Evolutionary conservation across 2,797 vertebrate genomes (phyloP), one percentile per base, ranked within the genome.

Genomic region (Urosaurus nigricauda): DNA sequence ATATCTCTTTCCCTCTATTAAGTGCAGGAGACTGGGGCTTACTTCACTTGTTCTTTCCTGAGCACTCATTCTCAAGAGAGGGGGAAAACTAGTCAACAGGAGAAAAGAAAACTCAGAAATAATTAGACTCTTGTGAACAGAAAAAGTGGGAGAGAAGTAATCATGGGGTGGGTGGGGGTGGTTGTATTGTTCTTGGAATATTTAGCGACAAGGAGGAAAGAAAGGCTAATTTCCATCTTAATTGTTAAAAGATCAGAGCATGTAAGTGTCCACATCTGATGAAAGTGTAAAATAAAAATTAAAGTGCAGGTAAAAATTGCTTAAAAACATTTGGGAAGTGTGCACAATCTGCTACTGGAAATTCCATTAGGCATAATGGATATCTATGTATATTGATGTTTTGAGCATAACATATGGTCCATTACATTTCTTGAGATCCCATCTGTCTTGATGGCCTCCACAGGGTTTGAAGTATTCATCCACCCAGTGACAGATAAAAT

Each of bases 51-150:
- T 53, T 80, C 32, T 0, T 5, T 78, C 70, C 77, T 87, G 60
- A 73, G 84, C 88, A 86, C 75, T 78, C 37, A 17, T 24, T 63
- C 6, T 60, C 78, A 93, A 88, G 35, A 91, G 74, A 2, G 73
- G 68, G 63, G 16, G 16, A 3, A 88, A 77, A 79, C 29, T 58
- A 51, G 51, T 21, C 73, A 79, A 51, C 85, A 0, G 6, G 65
- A 87, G 68, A 51, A 1, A 90, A 4, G 3, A 17, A 87, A 40
- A 79, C 7, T 40, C 16, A 71, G 24, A 13, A 63, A 65, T 35
- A 79, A 16, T 3, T 2, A 79, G 17, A 70, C 1, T 5, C 11
- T 29, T 68, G 7, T 13, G 17, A 80, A 73, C 0, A 68, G 37
- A 6, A 65, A 65, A 80, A 26, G 65, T 5, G 1, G 60, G 83